Percentiles rank a stretch among this genome's conserved stretches.
phyloP scores from a whole-genome alignment of 2,797 vertebrate species.

The Trematomus bernacchii region DNA sequence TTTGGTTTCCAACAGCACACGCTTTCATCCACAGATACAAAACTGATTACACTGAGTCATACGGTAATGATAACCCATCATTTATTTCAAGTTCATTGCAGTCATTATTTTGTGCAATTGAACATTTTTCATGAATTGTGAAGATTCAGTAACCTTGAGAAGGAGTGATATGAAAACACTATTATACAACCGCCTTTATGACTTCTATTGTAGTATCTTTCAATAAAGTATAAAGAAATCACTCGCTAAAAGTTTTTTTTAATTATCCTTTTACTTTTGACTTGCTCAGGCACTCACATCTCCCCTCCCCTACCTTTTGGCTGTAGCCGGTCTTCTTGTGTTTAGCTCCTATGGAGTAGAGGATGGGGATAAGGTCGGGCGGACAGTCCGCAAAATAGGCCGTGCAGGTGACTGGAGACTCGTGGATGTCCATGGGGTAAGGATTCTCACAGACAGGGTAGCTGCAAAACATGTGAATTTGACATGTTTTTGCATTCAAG shows the following conservation, averaged over 20 bases:
- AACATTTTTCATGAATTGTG: neutral
- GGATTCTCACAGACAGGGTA: slow-evolving; percentile 99
- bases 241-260: neutral
- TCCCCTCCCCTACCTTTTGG: slow-evolving; percentile 88
- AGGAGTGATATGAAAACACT: neutral
- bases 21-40: neutral
- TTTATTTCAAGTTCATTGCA: slow-evolving; percentile 10
- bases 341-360: slow-evolving; percentile 97
- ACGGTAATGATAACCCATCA: neutral
- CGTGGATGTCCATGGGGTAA: slow-evolving; percentile 98
- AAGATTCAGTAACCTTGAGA: slow-evolving; percentile 4
- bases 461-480: slow-evolving; percentile 77
- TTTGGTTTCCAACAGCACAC: neutral
- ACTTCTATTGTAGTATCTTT: neutral
- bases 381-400: slow-evolving; percentile 98
- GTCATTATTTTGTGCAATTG: slow-evolving; percentile 5
- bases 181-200: neutral
- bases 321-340: slow-evolving; percentile 98
- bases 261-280: neutral
- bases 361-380: slow-evolving; percentile 95
- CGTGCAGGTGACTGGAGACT: slow-evolving; percentile 98
- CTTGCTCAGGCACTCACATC: neutral
- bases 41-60: neutral
- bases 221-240: neutral
- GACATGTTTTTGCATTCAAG: neutral